Base-by-base conservation (phyloP, 1,140 invertebrate genomes). In the Tribolium madens region DNA sequence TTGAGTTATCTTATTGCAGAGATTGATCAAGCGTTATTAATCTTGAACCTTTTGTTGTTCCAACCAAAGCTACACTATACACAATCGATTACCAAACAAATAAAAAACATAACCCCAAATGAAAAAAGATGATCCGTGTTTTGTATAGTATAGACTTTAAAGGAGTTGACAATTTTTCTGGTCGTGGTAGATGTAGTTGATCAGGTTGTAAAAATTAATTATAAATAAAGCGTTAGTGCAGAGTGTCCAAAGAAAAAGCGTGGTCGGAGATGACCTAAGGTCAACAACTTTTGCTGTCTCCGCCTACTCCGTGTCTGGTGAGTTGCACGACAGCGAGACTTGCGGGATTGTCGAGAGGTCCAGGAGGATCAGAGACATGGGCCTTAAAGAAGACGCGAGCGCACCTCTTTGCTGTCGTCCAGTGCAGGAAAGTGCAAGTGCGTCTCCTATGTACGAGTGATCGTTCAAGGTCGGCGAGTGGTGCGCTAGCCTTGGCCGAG, bases 281-380 rank as follows among this genome's bases (percentile, higher is more conserved):
- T 85, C 84, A 85, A 85, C 84, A 85, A 85, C 84, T 84, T 81
- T 83, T 82, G 78, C 78, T 84, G 81, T 84, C 82, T 83, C 84
- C 84, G 81, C 83, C 84, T 81, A 84, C 84, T 84, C 79, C 74
- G 73, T 81, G 82, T 84, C 81, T 84, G 82, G 79, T 78, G 80
- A 78, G 78, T 78, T 78, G 71, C 76, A 83, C 81, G 71, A 81
- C 79, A 82, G 83, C 79, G 73, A 81, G 74, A 78, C 15, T 73
- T 60, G 71, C 36, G 76, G 50, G 50, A 73, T 50, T 17, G 71
- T 72, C 73, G 73, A 68, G 64, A 75, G 64, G 73, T 78, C 60
- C 76, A 74, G 33, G 13, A 73, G 48, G 71, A 73, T 15, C 76
- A 70, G 76, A 46, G 48, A 53, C 42, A 73, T 42, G 76, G 70